Evolutionary conservation across 2,113 vertebrate species (phyloP), one percentile per base, ranked within the genome.

Genomic region (Brienomyrus brachyistius): DNA sequence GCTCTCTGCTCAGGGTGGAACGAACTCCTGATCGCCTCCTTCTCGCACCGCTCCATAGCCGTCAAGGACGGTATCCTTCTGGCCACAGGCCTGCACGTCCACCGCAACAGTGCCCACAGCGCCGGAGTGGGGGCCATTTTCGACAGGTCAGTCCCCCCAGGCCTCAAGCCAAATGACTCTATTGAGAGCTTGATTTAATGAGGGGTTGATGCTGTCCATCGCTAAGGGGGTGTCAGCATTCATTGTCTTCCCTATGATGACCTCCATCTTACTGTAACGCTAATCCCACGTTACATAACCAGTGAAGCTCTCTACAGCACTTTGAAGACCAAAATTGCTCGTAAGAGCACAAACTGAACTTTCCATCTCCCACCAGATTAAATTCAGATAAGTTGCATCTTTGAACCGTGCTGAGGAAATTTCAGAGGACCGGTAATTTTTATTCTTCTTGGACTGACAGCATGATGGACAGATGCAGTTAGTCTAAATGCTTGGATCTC

Each of bases 101-200:
- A 99, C 94, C 95, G 98, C 17, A 99, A 97, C 96, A 99, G 98
- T 10, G 98, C 98, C 7, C 98, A 99, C 93, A 99, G 98, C 2
- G 98, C 98, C 0, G 98, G 98, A 11, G 98, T 99, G 21, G 98
- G 98, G 88, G 98, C 98, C 95, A 99, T 99, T 96, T 99, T 99
- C 86, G 98, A 99, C 97, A 98, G 98, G 98, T 99, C 90, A 80
- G 93, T 87, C n/a, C 82, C 52, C 59, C 23, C 2, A 27, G 50
- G 5, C 19, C 56, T 62, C 50, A 21, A 43, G 5, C 50, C 21
- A 62, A 47, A 45, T 80, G 27, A 40, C 47, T 88, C 27, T 21
- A 80, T 31, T 3, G 15, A 27, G 31, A 47, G 19, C 50, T 13
- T 80, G 27, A 47, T 51, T 80, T 89, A 21, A 80, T 17, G n/a